Evolutionary conservation across 92 coral and sea anemone species (phyloP), one percentile per base, ranked within the genome.

Genomic region (Bergia sp.): DNA sequence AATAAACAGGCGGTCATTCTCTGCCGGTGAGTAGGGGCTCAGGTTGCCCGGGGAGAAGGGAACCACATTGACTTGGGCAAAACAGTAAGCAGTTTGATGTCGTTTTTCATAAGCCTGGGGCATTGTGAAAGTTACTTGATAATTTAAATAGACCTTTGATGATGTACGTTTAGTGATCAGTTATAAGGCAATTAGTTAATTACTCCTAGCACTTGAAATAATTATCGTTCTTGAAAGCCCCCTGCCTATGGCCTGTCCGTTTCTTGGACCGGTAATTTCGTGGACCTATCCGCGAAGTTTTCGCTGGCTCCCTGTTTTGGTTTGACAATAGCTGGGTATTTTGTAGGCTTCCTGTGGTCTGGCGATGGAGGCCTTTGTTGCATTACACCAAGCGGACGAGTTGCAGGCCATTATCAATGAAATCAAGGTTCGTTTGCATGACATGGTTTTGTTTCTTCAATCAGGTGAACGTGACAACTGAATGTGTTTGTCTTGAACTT

Each of bases 321-420:
- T 61, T 57, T 61, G 7, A 37, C 36, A 38, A 37, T 71, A 42
- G 78, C 41, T 69, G 75, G 87, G 57, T 73, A 29, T 89, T 77
- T 88, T 88, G 13, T 73, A 92, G 95, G 90, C 92, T 71, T 81
- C 92, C 64, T 89, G 93, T 13, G 94, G 96, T 49, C 84, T 95
- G 39, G 87, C 95, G 16, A 95, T 95, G 98, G 98, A 95, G 87
- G 95, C 98, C 1, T 95, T 81, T 74, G 98, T 95, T 20, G 98
- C 98, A 7, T 80, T 95, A 40, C 92, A 95, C 76, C 98, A 95
- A 77, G 98, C 98, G 2, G 98, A 95, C 66, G 98, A 95, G 79
- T 87, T 95, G 36, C 96, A 95, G 73, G 92, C 92, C 55, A 93
- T 95, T 55, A 95, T 95, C 85, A 88, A 94, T 80, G 98, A 95